Percentiles rank a stretch among this genome's conserved stretches.
Conservation (phyloP, 2,797 vertebrate species). For the Ptychadena robeensis region DNA sequence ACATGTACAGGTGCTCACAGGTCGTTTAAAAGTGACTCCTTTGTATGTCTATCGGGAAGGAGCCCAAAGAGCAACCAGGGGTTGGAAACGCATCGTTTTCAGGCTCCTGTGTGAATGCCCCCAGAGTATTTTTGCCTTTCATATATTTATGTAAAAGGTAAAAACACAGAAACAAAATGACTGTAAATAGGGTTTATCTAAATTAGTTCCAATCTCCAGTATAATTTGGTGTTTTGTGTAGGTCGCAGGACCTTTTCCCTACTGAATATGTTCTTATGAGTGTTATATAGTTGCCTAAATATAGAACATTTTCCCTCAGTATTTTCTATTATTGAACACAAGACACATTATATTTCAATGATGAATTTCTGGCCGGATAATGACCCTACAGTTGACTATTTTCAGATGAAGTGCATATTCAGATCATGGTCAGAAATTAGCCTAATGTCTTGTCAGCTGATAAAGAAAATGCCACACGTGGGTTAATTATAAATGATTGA, state of each 20-base stretch:
- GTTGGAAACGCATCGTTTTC: too few species aligned
- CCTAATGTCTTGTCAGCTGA: background rate
- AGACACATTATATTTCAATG: background rate
- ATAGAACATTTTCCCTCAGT: background rate
- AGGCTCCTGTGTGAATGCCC: background rate
- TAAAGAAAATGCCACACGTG: background rate
- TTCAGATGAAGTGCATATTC: background rate
- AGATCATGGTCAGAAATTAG: background rate
- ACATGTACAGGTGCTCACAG: too few species aligned
- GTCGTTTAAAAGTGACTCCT: too few species aligned
- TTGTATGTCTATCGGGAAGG: too few species aligned
- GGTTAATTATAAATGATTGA: slow-evolving; percentile 20
- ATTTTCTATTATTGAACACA: background rate
- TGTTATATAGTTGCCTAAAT: too few species aligned
- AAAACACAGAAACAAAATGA: too few species aligned
- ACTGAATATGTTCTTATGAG: background rate
- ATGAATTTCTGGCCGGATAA: background rate
- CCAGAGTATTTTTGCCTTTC: background rate
- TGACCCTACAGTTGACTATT: background rate
- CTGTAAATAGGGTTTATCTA: background rate
- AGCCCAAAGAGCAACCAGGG: too few species aligned
- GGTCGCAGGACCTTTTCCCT: background rate
- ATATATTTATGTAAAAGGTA: too few species aligned
- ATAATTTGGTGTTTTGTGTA: background rate
- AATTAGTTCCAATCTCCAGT: too few species aligned